Conservation (phyloP, 2,113 vertebrate species). For the Ceyx margarethae region DNA sequence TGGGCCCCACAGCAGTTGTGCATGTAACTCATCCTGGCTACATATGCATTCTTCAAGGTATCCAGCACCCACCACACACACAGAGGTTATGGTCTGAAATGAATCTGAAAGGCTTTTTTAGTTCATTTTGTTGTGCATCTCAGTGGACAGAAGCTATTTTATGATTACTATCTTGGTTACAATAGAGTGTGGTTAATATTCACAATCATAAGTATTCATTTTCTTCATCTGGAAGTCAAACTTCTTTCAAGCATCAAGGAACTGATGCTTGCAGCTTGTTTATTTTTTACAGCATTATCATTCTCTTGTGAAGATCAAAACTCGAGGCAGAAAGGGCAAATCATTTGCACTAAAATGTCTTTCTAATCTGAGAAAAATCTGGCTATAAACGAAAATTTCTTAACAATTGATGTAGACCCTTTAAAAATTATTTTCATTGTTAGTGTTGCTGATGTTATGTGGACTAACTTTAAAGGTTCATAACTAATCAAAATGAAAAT, state of each 20-base stretch:
- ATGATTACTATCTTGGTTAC: neutral
- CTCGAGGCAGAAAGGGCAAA: neutral
- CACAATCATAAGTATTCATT: accelerated
- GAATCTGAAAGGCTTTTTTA: neutral
- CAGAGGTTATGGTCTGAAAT: slow-evolving; percentile 18
- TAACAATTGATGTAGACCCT: neutral
- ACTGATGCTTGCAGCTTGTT: neutral
- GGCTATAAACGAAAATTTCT: neutral
- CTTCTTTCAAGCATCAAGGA: neutral
- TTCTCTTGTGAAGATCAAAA: neutral
- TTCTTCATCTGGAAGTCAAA: neutral
- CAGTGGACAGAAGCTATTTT: neutral
- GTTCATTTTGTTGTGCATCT: neutral
- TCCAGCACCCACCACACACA: neutral
- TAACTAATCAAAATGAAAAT: neutral
- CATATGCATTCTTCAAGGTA: slow-evolving; percentile 49
- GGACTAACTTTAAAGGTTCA: neutral
- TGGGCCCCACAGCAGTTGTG: slow-evolving; percentile 70
- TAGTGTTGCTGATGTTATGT: neutral
- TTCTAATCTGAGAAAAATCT: neutral
- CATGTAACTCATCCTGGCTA: slow-evolving; percentile 60
- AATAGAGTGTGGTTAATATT: neutral
- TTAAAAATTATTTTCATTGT: neutral
- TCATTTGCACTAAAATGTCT: neutral
- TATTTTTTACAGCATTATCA: neutral